These are phyloP conservation scores for Drosophila ezoana DNA, from an alignment of 2,888 invertebrate species.

Conservation along the genomic window DNA sequence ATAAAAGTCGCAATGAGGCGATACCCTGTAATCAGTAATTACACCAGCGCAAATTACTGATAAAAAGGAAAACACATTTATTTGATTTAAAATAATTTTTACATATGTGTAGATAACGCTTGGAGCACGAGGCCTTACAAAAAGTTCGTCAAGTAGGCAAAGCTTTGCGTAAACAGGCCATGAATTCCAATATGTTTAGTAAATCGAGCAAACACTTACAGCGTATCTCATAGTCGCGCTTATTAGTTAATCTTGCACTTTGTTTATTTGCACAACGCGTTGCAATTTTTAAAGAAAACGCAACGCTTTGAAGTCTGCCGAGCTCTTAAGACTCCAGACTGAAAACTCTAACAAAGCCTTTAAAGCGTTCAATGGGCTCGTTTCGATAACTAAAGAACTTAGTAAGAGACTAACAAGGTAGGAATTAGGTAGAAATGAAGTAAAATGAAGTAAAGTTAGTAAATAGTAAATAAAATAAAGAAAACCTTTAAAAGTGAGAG, in stretches of 20 bases:
- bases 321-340: neutral
- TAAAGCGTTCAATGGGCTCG: too few relatives aligned
- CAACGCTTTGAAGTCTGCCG: constrained; percentile 6
- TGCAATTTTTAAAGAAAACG: neutral
- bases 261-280: neutral
- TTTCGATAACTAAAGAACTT: too few relatives aligned
- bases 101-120: constrained; percentile 11
- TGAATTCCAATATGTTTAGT: constrained; percentile 1
- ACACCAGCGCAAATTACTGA: constrained; percentile 7
- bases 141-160: constrained; percentile 4
- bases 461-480: too few relatives aligned
- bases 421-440: too few relatives aligned
- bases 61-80: constrained; percentile 10
- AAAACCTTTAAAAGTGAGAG: too few relatives aligned
- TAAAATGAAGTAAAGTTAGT: too few relatives aligned
- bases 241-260: neutral
- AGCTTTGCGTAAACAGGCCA: constrained; percentile 22
- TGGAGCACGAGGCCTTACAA: neutral
- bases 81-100: constrained; percentile 9
- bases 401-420: too few relatives aligned
- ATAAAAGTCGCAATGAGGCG: neutral
- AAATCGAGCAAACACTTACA: constrained; percentile 1
- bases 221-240: neutral
- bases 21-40: constrained; percentile 6
- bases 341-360: neutral